These are phyloP conservation scores for Corythornis madagascariensis DNA, from an alignment of 2,113 vertebrate species.

Conservation along the genomic window DNA sequence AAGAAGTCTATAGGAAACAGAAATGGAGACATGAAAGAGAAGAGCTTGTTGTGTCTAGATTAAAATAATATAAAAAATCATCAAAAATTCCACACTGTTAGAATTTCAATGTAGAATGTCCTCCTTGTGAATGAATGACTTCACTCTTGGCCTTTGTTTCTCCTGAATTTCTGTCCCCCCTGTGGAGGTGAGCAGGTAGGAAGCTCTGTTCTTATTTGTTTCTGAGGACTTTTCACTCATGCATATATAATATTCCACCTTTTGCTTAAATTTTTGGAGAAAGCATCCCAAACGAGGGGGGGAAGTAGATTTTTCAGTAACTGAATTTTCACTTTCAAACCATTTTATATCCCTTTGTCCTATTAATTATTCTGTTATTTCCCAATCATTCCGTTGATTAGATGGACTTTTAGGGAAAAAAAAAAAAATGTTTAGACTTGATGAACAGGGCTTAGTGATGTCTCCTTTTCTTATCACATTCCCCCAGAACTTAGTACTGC, in stretches of 20 bases:
- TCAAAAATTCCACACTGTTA: neutral
- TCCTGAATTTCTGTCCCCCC: neutral
- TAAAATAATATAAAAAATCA: neutral
- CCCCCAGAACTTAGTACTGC: neutral
- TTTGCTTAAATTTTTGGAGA: neutral
- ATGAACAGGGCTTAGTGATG: neutral
- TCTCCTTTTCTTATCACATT: conserved; percentile 7
- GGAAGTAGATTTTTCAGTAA: neutral
- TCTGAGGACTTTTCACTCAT: neutral
- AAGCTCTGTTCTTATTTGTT: neutral
- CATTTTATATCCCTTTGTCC: neutral
- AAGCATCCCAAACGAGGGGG: neutral
- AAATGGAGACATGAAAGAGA: neutral
- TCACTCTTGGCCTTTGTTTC: neutral
- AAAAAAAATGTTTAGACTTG: neutral
- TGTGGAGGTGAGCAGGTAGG: neutral
- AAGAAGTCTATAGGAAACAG: neutral
- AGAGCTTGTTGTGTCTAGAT: neutral
- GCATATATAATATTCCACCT: neutral
- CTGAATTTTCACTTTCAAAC: neutral
- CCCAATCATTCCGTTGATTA: neutral
- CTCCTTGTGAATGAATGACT: neutral
- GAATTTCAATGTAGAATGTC: neutral
- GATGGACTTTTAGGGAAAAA: neutral
- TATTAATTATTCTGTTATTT: neutral